These are phyloP conservation scores for Hydra vulgaris DNA, from an alignment of 30 jellyfish, hydroid and myxozoan genomes.

Conservation along the genomic window DNA sequence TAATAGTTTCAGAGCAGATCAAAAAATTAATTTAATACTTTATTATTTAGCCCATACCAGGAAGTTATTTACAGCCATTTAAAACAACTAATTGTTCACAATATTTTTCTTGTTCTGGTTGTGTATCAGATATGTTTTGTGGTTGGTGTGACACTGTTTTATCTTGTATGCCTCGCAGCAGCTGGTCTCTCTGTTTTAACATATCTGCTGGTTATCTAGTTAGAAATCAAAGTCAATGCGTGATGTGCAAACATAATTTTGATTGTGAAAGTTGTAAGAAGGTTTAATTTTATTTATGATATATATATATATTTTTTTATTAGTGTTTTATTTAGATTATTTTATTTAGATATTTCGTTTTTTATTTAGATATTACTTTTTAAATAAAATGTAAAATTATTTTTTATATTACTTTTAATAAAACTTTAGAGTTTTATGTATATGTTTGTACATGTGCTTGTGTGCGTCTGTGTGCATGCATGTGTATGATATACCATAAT, in stretches of 20 bases:
- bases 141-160: conserved; percentile 71
- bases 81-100: conserved; percentile 32
- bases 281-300: conserved; percentile 28
- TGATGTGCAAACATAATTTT: conserved; percentile 32
- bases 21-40: no score
- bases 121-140: conserved; percentile 62
- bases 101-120: conserved; percentile 53
- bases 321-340: no score
- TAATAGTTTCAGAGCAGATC: no score
- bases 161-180: conserved; percentile 35
- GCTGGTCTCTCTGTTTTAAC: conserved; percentile 39
- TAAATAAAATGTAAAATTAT: no score
- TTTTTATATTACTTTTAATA: no score
- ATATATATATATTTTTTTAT: no score
- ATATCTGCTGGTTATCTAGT: conserved; percentile 9
- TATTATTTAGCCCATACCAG: conserved; percentile 3
- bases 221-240: conserved; percentile 29
- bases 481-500: no score
- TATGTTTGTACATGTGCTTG: no score
- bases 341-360: no score
- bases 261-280: conserved; percentile 50
- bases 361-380: no score
- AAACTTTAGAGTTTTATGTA: no score
- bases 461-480: no score
- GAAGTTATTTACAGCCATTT: conserved; percentile 51